Base-by-base conservation (phyloP, 2,797 vertebrate genomes). In the Chromobotia macracanthus region DNA sequence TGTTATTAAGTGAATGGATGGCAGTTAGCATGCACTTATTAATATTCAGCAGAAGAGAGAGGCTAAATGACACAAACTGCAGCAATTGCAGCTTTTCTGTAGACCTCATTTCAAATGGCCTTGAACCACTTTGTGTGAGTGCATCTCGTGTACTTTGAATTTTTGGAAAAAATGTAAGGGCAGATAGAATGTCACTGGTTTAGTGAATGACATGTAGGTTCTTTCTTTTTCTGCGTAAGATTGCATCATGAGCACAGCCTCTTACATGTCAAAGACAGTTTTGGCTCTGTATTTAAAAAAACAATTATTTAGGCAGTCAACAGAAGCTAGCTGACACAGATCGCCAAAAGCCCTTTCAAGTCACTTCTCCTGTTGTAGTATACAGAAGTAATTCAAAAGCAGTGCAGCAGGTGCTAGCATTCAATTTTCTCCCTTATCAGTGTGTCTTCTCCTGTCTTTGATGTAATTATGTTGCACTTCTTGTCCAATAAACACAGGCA, bases 21-120 rank as follows among this genome's bases (percentile, higher is more conserved):
- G 23, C n/a, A 67, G 74, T 73, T 61, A 67, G 82, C 76, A 72
- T 15, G 72, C 51, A 31, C 80, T 91, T 84, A 90, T 91, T 92
- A 90, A 91, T 88, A 92, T 91, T 88, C 89, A 84, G 75, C 72
- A 79, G 72, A 84, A 38, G 79, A 81, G 77, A 85, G 44, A 53
- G 80, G 81, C 87, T 84, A 87, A 90, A 86, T 87, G 87, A 85
- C 86, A 86, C 86, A 61, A 84, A 87, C 79, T 63, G 65, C 86
- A 80, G 89, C 90, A 91, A 90, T 92, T 92, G 90, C 80, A 87
- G 89, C 88, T 76, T 44, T 86, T 90, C 80, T 81, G 74, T 86
- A 83, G 86, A 91, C 85, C 89, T 92, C 48, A 92, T 91, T 91
- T 91, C 83, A 88, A 87, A 85, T 88, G 87, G 89, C 89, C 90